These are phyloP conservation scores for Drosophila yakuba DNA, from an alignment of 1,140 invertebrate species.

Conservation along the genomic window DNA sequence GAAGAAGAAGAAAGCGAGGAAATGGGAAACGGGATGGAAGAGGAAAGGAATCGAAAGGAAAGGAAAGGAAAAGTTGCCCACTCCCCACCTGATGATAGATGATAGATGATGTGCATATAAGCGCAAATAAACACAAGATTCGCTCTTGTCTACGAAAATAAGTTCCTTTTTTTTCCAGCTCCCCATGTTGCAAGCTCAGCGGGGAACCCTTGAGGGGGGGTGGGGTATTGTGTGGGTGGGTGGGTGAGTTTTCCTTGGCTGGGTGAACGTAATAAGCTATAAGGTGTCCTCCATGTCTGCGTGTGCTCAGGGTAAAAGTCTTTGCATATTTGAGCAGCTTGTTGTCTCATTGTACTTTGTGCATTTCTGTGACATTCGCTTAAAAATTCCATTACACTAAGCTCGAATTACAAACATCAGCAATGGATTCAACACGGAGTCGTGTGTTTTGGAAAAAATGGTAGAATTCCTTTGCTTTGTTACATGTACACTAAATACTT, in stretches of 20 bases:
- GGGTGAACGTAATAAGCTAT: slow-evolving; percentile 60
- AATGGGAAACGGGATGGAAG: neutral
- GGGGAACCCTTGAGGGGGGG: slow-evolving; percentile 24
- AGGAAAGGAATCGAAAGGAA: neutral
- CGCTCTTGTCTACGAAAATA: slow-evolving; percentile 66
- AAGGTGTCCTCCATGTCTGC: slow-evolving; percentile 41
- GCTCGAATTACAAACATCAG: slow-evolving; percentile 72
- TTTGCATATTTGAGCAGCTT: slow-evolving; percentile 80
- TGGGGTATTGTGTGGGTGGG: too few species aligned
- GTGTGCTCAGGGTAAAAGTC: slow-evolving; percentile 46
- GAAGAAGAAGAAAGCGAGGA: neutral
- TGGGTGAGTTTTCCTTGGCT: neutral
- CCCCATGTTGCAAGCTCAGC: slow-evolving; percentile 6
- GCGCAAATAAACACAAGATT: slow-evolving; percentile 77
- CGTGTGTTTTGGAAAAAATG: neutral
- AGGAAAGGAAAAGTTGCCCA: slow-evolving; percentile 2
- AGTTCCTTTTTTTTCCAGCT: slow-evolving; percentile 33
- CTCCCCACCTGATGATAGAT: slow-evolving; percentile 53
- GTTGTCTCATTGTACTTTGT: slow-evolving; percentile 62
- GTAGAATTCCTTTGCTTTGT: too few species aligned
- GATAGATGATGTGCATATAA: slow-evolving; percentile 82
- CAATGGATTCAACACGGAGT: slow-evolving; percentile 23
- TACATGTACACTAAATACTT: too few species aligned
- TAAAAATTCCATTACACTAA: slow-evolving; percentile 82
- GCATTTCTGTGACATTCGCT: slow-evolving; percentile 77